Evolutionary conservation across 2,888 invertebrate species (phyloP).

Genomic region (Conomelus anceps): DNA sequence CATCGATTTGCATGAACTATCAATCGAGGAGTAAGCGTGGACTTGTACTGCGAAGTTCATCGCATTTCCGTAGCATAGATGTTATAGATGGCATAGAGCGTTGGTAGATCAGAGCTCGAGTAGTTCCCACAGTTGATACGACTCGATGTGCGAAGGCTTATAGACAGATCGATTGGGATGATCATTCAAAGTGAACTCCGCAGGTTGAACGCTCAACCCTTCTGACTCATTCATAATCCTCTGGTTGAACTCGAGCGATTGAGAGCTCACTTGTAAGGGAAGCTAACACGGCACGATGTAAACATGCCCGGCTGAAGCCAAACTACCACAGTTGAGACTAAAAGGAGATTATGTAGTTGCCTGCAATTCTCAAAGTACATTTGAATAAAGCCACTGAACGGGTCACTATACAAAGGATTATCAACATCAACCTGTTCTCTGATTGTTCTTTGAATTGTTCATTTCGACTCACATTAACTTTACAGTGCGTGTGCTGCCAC

Average conservation of each 20-base stretch:
- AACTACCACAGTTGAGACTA: not conserved
- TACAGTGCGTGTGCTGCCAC: not conserved
- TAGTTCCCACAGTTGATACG: not conserved
- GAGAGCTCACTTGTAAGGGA: not conserved
- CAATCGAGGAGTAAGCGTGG: not conserved
- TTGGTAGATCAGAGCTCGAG: not conserved
- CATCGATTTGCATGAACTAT: not conserved
- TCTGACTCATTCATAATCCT: not conserved
- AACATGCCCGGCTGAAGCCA: not conserved
- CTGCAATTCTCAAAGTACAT: not conserved
- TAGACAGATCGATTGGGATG: not conserved
- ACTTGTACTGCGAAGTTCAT: not conserved
- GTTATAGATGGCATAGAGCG: not conserved
- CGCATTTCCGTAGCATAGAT: not conserved
- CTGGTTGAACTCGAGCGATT: not conserved
- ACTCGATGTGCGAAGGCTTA: not conserved
- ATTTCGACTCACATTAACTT: not conserved
- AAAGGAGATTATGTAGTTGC: not conserved
- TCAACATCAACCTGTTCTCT: not conserved
- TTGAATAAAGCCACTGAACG: not conserved
- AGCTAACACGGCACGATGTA: not conserved
- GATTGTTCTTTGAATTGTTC: not conserved
- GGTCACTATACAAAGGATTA: not conserved
- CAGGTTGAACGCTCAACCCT: not conserved
- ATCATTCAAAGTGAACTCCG: not conserved